These are phyloP conservation scores for Craniophora ligustri DNA, from an alignment of 2,888 invertebrate genomes.

Conservation along the genomic window DNA sequence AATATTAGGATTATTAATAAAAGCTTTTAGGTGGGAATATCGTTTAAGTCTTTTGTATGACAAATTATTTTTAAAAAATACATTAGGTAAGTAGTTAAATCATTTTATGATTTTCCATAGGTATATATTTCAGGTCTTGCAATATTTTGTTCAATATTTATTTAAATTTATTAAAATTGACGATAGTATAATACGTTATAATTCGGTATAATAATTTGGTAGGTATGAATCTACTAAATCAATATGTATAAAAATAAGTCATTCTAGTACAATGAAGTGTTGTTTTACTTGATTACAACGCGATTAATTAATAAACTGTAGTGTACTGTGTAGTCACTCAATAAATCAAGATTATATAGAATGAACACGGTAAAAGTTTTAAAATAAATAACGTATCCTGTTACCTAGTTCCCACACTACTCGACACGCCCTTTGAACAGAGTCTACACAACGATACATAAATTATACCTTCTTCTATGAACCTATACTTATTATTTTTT, in stretches of 20 bases:
- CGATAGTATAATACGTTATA: too few species aligned
- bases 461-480: slow-evolving; percentile 3
- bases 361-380: slow-evolving; percentile 40
- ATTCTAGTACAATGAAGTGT: too few species aligned
- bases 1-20: not conserved
- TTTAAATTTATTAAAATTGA: too few species aligned
- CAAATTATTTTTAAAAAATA: not conserved
- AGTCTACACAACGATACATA: slow-evolving; percentile 4
- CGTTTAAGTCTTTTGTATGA: slow-evolving; percentile 50
- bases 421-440: slow-evolving; percentile 18
- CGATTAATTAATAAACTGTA: too few species aligned
- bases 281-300: too few species aligned
- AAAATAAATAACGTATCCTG: slow-evolving; percentile 23
- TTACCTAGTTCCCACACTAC: slow-evolving; percentile 36
- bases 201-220: too few species aligned
- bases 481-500: slow-evolving; percentile 3
- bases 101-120: not conserved
- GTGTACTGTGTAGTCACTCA: slow-evolving; percentile 1
- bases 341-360: slow-evolving; percentile 25
- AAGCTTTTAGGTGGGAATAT: not conserved
- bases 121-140: too few species aligned
- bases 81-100: not conserved
- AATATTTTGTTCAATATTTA: too few species aligned
- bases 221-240: too few species aligned
- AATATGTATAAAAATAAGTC: too few species aligned